phyloP scores from a whole-genome alignment of 1,140 invertebrate species.

The Dolichoris vasculosae region DNA sequence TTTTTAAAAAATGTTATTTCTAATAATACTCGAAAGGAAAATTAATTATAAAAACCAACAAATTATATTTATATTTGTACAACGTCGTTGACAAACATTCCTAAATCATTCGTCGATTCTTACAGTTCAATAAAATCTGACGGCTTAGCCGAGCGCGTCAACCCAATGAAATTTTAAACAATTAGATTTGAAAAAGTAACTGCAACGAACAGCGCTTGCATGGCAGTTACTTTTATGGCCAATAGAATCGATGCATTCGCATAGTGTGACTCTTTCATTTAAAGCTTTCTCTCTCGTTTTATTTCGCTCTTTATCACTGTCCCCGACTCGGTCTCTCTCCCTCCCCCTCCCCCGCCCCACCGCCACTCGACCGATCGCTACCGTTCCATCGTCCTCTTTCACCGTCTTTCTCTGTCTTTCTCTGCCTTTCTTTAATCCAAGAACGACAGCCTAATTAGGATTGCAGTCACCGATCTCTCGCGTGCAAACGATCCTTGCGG shows the following conservation, averaged over 20 bases:
- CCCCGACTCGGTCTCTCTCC: not conserved
- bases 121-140: not conserved
- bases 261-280: not conserved
- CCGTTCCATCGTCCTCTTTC: not conserved
- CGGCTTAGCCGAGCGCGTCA: not conserved
- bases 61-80: no score
- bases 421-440: not conserved
- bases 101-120: not conserved
- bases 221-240: not conserved
- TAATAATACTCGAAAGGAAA: no score
- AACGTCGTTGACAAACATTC: not conserved
- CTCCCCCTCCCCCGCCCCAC: not conserved
- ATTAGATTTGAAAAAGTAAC: not conserved
- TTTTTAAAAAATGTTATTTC: no score
- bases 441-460: constrained; percentile 48
- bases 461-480: constrained; percentile 36
- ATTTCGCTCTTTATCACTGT: not conserved
- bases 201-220: not conserved
- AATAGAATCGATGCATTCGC: not conserved
- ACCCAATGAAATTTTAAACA: not conserved
- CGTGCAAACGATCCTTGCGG: constrained; percentile 10
- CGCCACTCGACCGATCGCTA: not conserved
- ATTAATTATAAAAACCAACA: no score
- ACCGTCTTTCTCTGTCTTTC: not conserved
- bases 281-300: not conserved